Evolutionary conservation across 2,797 vertebrate genomes (phyloP), one percentile per base, ranked within the genome.

Genomic region (Cyclura pinguis): DNA sequence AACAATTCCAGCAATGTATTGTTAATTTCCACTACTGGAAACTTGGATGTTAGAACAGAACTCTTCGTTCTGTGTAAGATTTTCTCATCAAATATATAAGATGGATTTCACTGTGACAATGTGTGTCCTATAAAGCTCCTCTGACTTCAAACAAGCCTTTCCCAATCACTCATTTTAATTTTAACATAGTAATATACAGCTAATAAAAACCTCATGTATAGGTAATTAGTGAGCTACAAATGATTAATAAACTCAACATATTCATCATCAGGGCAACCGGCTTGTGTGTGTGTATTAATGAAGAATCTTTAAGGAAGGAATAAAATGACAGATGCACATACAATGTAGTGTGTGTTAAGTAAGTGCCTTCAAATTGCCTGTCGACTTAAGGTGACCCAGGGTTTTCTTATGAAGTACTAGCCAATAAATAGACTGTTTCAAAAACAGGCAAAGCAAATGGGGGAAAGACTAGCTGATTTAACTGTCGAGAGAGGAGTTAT

Each of bases 11-110:
- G 4, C 85, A 0, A 18, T 85, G 38, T 89, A 50, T 91, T 5
- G 18, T 82, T 38, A 93, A 91, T 9, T 62, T 85, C 84, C 0
- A 0, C 52, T 6, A 35, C 13, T 32, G 80, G 7, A 94, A 32
- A 2, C 0, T 64, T 0, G n/a, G 64, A n/a, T 76, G 73, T 86
- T 67, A 89, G 85, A 90, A 94, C 85, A 86, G 38, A 92, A 57
- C 89, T 59, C 80, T 69, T 76, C 29, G n/a, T 72, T 29, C 42
- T 50, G 20, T 29, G 27, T 27, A 80, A 12, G 52, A 55, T 92
- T 92, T 84, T 80, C 78, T 47, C 35, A 74, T n/a, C 38, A 87
- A 62, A 76, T 50, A 86, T 3, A 72, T 24, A 69, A 42, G 67
- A 12, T 8, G 13, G 2, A 59, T 88, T 88, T 52, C 59, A 81